A percentile compares a stretch with the other conserved stretches of the same genome.
phyloP scores from a whole-genome alignment of 92 coral and sea anemone genomes.

The Heteractis magnifica region DNA sequence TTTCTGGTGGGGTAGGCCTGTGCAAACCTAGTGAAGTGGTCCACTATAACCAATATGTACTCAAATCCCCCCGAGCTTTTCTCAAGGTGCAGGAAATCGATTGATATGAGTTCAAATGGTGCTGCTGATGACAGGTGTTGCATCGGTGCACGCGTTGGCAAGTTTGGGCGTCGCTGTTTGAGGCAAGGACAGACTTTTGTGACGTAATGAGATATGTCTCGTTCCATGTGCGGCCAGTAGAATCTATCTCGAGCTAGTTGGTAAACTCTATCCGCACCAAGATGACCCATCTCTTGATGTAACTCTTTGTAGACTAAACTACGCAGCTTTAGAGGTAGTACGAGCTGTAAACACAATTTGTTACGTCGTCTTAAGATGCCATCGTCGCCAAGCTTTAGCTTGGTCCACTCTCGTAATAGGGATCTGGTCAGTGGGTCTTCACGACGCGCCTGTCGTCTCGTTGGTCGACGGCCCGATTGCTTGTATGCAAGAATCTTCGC shows the following conservation, averaged over 20 bases:
- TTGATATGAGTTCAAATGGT: conserved; percentile 8
- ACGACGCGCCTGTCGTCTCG: too few relatives aligned
- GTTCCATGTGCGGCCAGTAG: conserved; percentile 23
- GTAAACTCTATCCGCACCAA: conserved; percentile 15
- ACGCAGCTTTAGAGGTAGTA: too few relatives aligned
- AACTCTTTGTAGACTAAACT: conserved; percentile 7
- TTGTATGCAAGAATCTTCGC: too few relatives aligned
- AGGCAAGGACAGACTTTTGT: conserved; percentile 30
- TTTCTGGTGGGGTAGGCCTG: conserved; percentile 47
- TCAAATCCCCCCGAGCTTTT: conserved; percentile 51
- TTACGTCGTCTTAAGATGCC: too few relatives aligned
- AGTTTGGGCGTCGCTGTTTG: conserved; percentile 26
- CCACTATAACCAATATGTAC: conserved; percentile 39
- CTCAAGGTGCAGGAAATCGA: conserved; percentile 44
- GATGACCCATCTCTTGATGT: conserved; percentile 20
- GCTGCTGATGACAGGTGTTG: neutral
- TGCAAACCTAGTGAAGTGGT: conserved; percentile 45
- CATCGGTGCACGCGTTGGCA: conserved; percentile 27
- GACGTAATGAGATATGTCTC: conserved; percentile 17
- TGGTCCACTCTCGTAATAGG: too few relatives aligned
- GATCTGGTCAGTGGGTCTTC: too few relatives aligned
- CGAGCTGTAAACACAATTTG: too few relatives aligned
- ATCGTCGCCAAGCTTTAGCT: too few relatives aligned
- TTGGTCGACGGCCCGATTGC: too few relatives aligned
- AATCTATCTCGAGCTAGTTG: conserved; percentile 19